phyloP scores from a whole-genome alignment of 2,113 vertebrate genomes.

The Lonchura striata region DNA sequence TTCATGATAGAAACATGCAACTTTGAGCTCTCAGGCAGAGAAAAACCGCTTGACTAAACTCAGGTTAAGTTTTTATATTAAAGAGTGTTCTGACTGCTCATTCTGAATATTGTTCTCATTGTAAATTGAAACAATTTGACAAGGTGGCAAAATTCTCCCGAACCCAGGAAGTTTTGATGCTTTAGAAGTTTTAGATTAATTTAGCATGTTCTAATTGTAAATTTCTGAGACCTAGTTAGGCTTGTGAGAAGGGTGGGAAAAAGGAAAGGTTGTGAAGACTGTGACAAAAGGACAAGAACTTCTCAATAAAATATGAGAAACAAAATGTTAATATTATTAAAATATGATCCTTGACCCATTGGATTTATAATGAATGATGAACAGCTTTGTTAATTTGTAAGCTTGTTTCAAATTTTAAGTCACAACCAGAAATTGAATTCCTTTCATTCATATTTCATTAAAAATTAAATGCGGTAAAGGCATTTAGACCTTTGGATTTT shows the following conservation, averaged over 20 bases:
- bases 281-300: neutral
- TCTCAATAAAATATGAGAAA: neutral
- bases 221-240: neutral
- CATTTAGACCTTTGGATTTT: neutral
- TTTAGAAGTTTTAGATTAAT: neutral
- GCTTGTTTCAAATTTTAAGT: neutral
- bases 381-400: neutral
- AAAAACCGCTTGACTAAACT: fast-evolving
- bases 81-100: neutral
- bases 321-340: neutral
- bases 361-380: neutral
- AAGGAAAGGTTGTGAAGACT: neutral
- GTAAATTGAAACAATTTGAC: neutral
- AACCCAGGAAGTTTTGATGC: neutral
- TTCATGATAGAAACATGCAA: neutral
- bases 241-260: neutral
- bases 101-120: neutral
- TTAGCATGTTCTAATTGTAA: neutral
- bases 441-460: neutral
- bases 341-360: neutral
- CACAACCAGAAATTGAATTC: neutral
- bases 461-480: neutral
- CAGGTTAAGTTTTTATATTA: neutral
- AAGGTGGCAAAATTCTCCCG: neutral
- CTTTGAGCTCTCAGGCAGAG: neutral